Evolutionary conservation across 1,140 invertebrate genomes (phyloP).

Genomic region (Calliphora vicina): DNA sequence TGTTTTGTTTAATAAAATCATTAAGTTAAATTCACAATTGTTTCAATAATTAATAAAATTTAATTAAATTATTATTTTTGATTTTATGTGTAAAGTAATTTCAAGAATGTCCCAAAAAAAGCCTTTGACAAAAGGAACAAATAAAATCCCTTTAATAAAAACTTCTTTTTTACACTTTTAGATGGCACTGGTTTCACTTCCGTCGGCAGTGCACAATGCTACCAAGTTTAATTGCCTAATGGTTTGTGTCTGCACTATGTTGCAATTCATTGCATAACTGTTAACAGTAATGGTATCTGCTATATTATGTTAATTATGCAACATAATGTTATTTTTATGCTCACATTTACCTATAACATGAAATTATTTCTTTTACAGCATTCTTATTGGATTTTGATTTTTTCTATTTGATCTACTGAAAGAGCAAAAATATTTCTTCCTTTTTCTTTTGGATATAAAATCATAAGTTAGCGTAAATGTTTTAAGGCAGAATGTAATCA

Average conservation of each 20-base stretch:
- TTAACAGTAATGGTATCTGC: neutral
- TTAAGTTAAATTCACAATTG: no score
- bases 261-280: slow-evolving; percentile 16
- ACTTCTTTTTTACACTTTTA: slow-evolving; percentile 9
- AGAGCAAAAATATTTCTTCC: no score
- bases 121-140: neutral
- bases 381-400: neutral
- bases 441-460: no score
- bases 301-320: neutral
- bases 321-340: neutral
- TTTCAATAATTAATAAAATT: neutral
- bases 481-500: no score
- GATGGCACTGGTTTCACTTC: slow-evolving; percentile 12
- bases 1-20: no score
- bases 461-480: no score
- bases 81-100: neutral
- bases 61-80: neutral
- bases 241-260: slow-evolving; percentile 22
- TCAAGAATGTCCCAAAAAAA: neutral
- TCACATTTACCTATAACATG: neutral
- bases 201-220: slow-evolving; percentile 18
- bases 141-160: neutral
- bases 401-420: no score
- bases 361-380: neutral
- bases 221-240: neutral